These are phyloP conservation scores for Ormyrus labotus DNA, from an alignment of 2,888 invertebrate genomes.

Conservation along the genomic window DNA sequence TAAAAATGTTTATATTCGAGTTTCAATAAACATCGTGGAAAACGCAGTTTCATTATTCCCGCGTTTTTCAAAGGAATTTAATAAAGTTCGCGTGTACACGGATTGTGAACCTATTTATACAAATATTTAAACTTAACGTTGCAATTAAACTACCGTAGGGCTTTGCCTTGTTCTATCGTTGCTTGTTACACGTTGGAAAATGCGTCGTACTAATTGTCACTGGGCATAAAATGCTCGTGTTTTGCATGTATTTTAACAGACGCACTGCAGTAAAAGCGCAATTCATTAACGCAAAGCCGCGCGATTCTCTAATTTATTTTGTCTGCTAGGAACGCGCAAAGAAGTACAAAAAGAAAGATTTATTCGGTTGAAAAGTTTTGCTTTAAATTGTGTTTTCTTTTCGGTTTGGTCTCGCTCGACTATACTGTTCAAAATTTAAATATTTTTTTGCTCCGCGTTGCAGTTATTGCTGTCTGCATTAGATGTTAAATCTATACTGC, in stretches of 20 bases:
- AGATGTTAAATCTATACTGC: too few species aligned
- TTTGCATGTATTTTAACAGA: conserved; percentile 33
- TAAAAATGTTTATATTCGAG: too few species aligned
- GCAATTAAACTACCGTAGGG: background rate
- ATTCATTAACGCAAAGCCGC: conserved; percentile 37
- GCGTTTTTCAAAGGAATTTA: too few species aligned
- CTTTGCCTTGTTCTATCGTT: background rate
- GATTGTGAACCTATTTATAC: too few species aligned
- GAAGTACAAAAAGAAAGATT: conserved; percentile 1
- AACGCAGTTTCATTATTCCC: too few species aligned
- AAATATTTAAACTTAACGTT: conserved; percentile 5
- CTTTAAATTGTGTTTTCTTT: background rate
- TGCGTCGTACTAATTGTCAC: conserved; percentile 22
- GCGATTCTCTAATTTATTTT: conserved; percentile 38
- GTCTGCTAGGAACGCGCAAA: background rate
- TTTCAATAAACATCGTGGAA: too few species aligned
- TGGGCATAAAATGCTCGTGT: background rate
- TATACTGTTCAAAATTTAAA: too few species aligned
- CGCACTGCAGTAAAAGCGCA: conserved; percentile 16
- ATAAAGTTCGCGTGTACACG: too few species aligned
- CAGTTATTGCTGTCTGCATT: too few species aligned
- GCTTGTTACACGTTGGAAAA: background rate
- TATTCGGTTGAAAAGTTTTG: background rate
- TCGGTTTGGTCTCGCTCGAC: too few species aligned
- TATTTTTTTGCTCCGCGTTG: too few species aligned